Evolutionary conservation across 2,797 vertebrate genomes (phyloP).

Genomic region (Brachyrhaphis roseni): DNA sequence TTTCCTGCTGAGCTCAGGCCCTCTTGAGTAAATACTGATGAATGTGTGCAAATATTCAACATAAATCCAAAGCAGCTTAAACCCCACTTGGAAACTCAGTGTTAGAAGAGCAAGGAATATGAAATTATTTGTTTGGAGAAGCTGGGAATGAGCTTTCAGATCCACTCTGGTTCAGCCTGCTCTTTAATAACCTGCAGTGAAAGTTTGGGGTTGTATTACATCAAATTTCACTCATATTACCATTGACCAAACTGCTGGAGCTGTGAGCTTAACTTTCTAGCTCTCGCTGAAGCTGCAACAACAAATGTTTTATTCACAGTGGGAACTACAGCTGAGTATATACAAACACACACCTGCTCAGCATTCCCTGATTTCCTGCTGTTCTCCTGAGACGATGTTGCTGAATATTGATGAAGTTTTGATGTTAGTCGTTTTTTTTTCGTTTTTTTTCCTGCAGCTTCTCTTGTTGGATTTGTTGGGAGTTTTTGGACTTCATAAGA

Average conservation of each 20-base stretch:
- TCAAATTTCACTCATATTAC: background rate
- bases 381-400: constrained; percentile 6
- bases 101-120: background rate
- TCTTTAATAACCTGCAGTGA: constrained; percentile 7
- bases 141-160: background rate
- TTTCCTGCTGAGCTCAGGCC: background rate
- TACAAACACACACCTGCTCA: constrained; percentile 3
- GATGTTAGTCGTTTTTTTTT: background rate
- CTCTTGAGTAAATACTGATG: background rate
- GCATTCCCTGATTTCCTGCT: constrained; percentile 6
- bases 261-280: background rate
- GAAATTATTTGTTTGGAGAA: constrained; percentile 4
- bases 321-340: background rate
- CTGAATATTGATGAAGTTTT: constrained; percentile 14
- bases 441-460: background rate
- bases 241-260: constrained; percentile 6
- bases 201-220: constrained; percentile 10
- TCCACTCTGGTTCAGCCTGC: background rate
- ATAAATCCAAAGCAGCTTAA: constrained; percentile 1
- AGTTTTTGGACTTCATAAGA: background rate
- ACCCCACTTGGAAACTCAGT: background rate
- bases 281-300: background rate
- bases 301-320: constrained; percentile 3
- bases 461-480: background rate
- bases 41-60: background rate